phyloP scores from a whole-genome alignment of 2,797 vertebrate species.

The Pseudochirops cupreus region DNA sequence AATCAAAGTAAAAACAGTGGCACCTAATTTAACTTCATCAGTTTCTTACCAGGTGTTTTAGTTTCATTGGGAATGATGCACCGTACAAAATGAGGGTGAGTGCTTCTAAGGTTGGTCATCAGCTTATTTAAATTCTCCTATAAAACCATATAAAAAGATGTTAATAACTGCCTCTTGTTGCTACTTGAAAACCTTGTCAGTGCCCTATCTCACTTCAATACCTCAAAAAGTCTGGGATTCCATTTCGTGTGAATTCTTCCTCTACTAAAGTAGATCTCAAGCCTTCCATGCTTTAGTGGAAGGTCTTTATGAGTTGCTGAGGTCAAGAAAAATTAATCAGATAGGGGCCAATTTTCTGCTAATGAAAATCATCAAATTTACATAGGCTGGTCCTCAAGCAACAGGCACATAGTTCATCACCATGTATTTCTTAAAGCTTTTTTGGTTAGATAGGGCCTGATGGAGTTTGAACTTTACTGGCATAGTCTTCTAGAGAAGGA shows the following conservation, averaged over 20 bases:
- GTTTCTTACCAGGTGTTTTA: constrained; percentile 88
- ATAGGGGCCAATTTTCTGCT: background rate
- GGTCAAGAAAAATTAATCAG: background rate
- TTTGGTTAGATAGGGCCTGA: background rate
- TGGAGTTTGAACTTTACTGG: background rate
- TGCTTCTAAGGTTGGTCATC: constrained; percentile 87
- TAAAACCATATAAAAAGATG: constrained; percentile 52
- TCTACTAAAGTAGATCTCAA: background rate
- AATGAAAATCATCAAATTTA: background rate
- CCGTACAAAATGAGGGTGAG: constrained; percentile 88
- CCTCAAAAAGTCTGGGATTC: background rate
- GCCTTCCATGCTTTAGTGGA: background rate
- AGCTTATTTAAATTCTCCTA: constrained; percentile 95
- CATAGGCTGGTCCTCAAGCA: background rate
- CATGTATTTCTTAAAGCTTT: background rate
- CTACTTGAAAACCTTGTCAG: background rate
- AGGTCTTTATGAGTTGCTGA: background rate
- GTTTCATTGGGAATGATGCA: constrained; percentile 89
- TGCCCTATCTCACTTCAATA: background rate
- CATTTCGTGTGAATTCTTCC: background rate
- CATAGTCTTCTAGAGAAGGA: background rate
- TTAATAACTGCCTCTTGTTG: background rate
- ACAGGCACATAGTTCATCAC: background rate
- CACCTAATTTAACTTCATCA: background rate
- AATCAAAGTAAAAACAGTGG: background rate